phyloP scores from a whole-genome alignment of 2,797 vertebrate genomes.

The Myotis daubentonii region DNA sequence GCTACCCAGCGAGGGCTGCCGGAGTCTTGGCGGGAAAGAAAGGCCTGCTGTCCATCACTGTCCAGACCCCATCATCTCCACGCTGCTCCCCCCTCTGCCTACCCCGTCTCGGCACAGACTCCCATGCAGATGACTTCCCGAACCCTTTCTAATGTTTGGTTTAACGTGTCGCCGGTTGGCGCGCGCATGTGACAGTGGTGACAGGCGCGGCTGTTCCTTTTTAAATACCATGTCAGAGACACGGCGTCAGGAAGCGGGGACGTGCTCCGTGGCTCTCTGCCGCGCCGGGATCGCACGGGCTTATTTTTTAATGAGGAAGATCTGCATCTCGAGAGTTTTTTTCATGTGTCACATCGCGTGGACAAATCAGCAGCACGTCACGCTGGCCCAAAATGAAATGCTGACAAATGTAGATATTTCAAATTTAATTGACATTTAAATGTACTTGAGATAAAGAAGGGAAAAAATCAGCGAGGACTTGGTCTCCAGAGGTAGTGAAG shows the following conservation, averaged over 20 bases:
- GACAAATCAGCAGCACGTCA: slow-evolving; percentile 96
- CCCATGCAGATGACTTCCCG: slow-evolving; percentile 85
- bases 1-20: slow-evolving; percentile 69
- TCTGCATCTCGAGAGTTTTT: slow-evolving; percentile 90
- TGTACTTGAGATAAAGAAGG: slow-evolving; percentile 89
- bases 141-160: slow-evolving; percentile 87
- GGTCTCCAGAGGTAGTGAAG: slow-evolving; percentile 77
- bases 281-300: slow-evolving; percentile 88
- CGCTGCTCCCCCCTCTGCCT: slow-evolving; percentile 79
- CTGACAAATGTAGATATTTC: slow-evolving; percentile 99
- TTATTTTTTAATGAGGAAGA: slow-evolving; percentile 97
- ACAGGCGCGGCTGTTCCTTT: slow-evolving; percentile 94
- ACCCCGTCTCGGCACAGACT: slow-evolving; percentile 75
- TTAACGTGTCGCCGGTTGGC: slow-evolving; percentile 89
- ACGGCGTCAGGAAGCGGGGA: slow-evolving; percentile 85
- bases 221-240: slow-evolving; percentile 94
- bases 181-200: slow-evolving; percentile 90
- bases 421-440: slow-evolving; percentile 99
- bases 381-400: slow-evolving; percentile 93
- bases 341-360: slow-evolving; percentile 92
- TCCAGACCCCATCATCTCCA: slow-evolving; percentile 71
- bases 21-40: slow-evolving; percentile 67
- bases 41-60: slow-evolving; percentile 80
- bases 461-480: slow-evolving; percentile 71
- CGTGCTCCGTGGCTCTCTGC: slow-evolving; percentile 88